These are phyloP conservation scores for Celastrina argiolus DNA, from an alignment of 2,888 invertebrate genomes.

Conservation along the genomic window DNA sequence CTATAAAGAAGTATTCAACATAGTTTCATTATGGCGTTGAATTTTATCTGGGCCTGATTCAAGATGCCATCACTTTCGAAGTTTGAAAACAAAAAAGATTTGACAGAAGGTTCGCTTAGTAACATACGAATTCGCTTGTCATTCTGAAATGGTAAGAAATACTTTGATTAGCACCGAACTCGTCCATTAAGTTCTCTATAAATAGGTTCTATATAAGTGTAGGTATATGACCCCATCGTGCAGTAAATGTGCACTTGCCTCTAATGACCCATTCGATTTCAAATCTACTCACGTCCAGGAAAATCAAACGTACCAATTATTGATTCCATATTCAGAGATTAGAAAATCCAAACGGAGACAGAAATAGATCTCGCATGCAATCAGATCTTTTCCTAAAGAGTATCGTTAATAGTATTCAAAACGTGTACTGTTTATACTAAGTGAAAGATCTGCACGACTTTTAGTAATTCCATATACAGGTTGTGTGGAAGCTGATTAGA, in stretches of 20 bases:
- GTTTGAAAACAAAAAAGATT: no score
- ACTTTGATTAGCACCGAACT: no score
- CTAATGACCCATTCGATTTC: not conserved
- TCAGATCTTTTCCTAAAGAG: conserved; percentile 27
- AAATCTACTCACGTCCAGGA: conserved; percentile 1
- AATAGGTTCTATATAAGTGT: not conserved
- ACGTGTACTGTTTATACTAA: conserved; percentile 73
- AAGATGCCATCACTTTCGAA: no score
- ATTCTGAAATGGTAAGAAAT: no score
- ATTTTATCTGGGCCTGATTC: no score
- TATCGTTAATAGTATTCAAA: conserved; percentile 49
- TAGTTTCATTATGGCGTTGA: no score
- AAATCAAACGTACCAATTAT: conserved; percentile 15
- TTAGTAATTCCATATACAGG: conserved; percentile 54
- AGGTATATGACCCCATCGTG: not conserved
- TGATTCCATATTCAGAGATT: conserved; percentile 14
- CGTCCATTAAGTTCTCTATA: not conserved
- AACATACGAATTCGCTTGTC: no score
- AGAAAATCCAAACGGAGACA: not conserved
- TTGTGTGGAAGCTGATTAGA: not conserved
- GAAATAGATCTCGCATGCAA: conserved; percentile 21
- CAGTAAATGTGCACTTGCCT: not conserved
- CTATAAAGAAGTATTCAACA: no score
- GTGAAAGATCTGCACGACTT: conserved; percentile 70
- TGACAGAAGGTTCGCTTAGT: no score